phyloP scores from a whole-genome alignment of 2,113 vertebrate species.

The Falco punctatus region DNA sequence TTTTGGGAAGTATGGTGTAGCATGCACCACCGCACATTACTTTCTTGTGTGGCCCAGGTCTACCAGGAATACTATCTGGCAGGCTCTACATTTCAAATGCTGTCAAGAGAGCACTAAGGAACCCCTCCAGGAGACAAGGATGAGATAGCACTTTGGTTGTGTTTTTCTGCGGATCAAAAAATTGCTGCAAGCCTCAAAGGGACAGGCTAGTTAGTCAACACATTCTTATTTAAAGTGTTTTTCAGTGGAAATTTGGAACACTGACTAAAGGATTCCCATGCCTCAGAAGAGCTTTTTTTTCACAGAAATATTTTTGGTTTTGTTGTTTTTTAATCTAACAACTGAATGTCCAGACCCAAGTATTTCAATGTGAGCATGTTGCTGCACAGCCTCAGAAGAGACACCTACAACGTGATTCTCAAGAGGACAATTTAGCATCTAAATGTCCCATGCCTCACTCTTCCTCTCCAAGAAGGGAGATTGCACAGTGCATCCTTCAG shows the following conservation, averaged over 20 bases:
- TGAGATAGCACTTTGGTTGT: not conserved
- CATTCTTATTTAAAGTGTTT: not conserved
- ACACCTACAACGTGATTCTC: not conserved
- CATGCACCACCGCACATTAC: not conserved
- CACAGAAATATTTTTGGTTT: not conserved
- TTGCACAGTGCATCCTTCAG: not conserved
- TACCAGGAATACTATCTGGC: not conserved
- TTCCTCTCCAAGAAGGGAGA: not conserved
- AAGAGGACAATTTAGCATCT: not conserved
- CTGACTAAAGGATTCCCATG: constrained; percentile 18
- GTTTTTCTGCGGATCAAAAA: not conserved
- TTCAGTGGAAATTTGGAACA: constrained; percentile 20
- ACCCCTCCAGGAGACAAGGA: not conserved
- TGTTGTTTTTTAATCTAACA: not conserved
- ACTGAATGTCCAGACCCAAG: not conserved
- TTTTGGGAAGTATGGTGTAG: not conserved
- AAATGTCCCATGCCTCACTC: not conserved
- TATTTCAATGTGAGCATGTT: not conserved
- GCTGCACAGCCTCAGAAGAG: not conserved
- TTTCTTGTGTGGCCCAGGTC: constrained; percentile 32
- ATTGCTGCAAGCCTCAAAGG: constrained; percentile 8
- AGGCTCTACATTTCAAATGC: not conserved
- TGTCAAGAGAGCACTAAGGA: constrained; percentile 6
- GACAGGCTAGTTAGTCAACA: not conserved
- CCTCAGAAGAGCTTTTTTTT: not conserved